Conservation (phyloP, 2,797 vertebrate genomes). For the Paramormyrops hopkinsi region DNA sequence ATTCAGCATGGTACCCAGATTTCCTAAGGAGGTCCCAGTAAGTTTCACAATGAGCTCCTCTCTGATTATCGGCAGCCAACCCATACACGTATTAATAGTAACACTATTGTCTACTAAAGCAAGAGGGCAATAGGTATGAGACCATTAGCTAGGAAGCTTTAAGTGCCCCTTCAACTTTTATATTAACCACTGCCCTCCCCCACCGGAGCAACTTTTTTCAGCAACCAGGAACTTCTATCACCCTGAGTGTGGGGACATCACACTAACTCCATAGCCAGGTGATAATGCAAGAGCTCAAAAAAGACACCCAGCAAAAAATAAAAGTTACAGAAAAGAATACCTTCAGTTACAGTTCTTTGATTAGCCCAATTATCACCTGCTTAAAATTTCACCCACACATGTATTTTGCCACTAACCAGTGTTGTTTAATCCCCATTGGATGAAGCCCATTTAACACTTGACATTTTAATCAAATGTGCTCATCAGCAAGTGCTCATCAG, state of each 20-base stretch:
- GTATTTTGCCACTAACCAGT: not conserved
- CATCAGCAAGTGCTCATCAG: not conserved
- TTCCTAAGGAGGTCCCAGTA: not conserved
- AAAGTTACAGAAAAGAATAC: not conserved
- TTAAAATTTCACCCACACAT: not conserved
- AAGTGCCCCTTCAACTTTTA: not conserved
- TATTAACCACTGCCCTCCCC: not conserved
- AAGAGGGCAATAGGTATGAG: not conserved
- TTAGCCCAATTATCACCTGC: not conserved
- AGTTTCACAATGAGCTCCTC: not conserved
- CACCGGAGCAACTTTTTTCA: not conserved
- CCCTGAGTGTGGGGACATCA: not conserved
- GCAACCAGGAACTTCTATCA: not conserved
- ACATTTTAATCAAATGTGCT: not conserved
- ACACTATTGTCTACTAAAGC: not conserved
- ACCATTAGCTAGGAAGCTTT: not conserved
- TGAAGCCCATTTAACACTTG: not conserved
- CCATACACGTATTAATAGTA: not conserved
- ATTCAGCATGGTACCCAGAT: not conserved
- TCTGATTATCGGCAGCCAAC: not conserved
- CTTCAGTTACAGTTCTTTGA: not conserved
- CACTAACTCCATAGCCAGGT: not conserved
- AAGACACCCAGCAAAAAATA: not conserved
- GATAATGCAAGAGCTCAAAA: not conserved
- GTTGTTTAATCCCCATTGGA: not conserved